Evolutionary conservation across 1,140 invertebrate species (phyloP), one percentile per base, ranked within the genome.

Genomic region (Saccostrea echinata): DNA sequence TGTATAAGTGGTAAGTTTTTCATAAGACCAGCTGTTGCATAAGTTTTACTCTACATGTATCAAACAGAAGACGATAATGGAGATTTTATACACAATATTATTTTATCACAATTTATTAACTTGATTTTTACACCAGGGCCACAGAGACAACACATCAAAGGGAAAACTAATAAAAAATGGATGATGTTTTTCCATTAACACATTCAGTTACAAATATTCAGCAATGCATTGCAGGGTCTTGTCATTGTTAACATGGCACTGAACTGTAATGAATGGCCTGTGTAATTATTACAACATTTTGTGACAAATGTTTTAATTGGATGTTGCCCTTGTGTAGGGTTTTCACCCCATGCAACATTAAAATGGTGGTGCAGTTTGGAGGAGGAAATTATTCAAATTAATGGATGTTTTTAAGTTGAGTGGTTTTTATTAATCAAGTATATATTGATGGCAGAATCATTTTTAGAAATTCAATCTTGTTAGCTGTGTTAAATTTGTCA

Each of bases 171-270:
- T 71, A 71, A 71, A 71, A 71, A 71, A 71, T 71, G 27, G 27
- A 71, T 71, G 68, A 71, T 71, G 68, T 71, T 71, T 71, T 71
- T 33, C 68, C 68, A 71, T 71, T 71, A 71, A 30, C 68, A 30
- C 68, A 71, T 30, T 71, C 6, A 71, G 27, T 33, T 71, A 71
- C 68, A 71, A 27, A 71, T 71, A 71, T 71, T 16, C 30, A 30
- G 68, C 27, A 71, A 71, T 71, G 68, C 24, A 71, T 71, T 71
- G 68, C 27, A 16, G n/a, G n/a, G 16, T 71, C 30, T 30, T 71
- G 68, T 71, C 12, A 30, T 71, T 30, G 27, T 30, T 27, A 71
- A 33, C 30, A 33, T 33, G 4, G 16, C 68, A 71, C 27, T 43
- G 43, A 27, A 71, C 16, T 24, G 30, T 33, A 35, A 30, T 30